These are phyloP conservation scores for Ficedula albicollis DNA, from an alignment of 2,797 vertebrate species.

Conservation along the genomic window DNA sequence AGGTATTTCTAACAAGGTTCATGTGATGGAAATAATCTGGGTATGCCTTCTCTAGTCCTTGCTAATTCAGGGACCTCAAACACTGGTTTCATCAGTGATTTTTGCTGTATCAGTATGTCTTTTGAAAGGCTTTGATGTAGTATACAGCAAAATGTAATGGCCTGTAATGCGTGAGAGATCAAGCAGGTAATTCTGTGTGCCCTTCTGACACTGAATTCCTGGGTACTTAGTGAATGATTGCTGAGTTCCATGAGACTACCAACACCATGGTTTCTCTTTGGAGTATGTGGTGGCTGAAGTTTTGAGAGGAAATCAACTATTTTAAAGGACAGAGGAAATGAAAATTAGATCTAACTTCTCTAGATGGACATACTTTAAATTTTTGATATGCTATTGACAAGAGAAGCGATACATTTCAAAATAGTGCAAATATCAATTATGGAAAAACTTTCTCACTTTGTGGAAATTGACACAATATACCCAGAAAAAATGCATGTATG, in stretches of 20 bases:
- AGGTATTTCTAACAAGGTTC: neutral
- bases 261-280: neutral
- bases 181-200: neutral
- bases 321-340: neutral
- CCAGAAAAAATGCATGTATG: neutral
- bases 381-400: neutral
- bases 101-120: neutral
- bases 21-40: neutral
- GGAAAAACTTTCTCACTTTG: neutral
- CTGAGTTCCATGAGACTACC: neutral
- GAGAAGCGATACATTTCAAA: neutral
- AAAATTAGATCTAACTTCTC: neutral
- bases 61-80: neutral
- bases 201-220: neutral
- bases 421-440: neutral
- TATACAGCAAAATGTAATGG: neutral
- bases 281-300: neutral
- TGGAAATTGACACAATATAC: neutral
- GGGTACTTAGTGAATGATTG: neutral
- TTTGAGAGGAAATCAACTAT: neutral
- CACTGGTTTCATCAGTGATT: neutral
- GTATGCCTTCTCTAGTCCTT: neutral
- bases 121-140: neutral
- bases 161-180: neutral
- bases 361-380: neutral